Evolutionary conservation across 1,140 invertebrate species (phyloP), one percentile per base, ranked within the genome.

Genomic region (Hypothenemus hampei): DNA sequence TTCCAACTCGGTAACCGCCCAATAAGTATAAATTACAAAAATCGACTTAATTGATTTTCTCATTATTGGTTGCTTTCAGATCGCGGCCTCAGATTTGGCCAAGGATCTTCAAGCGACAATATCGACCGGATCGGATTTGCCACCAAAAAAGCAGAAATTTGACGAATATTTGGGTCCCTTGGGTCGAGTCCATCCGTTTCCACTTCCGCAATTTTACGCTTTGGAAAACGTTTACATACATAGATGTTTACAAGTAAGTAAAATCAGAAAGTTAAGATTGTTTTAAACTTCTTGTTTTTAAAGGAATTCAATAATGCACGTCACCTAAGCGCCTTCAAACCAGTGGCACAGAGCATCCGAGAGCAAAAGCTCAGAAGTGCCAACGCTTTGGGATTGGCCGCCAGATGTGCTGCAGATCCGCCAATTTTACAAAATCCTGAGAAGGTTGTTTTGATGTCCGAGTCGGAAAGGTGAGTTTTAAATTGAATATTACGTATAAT

Each of bases 351-450:
- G 20, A 58, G 48, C 15, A 52, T 62, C 16, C 64, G 63, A 50
- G 65, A 66, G 36, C 55, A 58, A n/a, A 65, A 67, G 57, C 45
- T 66, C 1, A 40, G 59, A 41, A 57, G 57, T 33, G 59, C 56
- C 4, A 56, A 44, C 10, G 48, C 59, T n/a, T 13, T 64, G 24
- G 46, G 56, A 13, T 39, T 53, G 19, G 39, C 48, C 31, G 37
- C 40, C 29, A 45, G 50, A 59, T 66, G 44, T 22, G 47, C 59
- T 5, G 48, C 54, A 7, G 86, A 87, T 55, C 87, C 87, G 18
- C 91, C 90, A 3, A 80, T 89, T 23, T 73, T 93, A 8, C 83
- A 92, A 63, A 85, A 93, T 70, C 90, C 91, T 2, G 90, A 93
- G 66, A 77, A 87, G 21, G 90, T 93, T 11, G 87, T 93, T 19